A percentile compares a stretch with the other conserved stretches of the same genome.
Evolutionary conservation across 2,888 invertebrate species (phyloP).

Genomic region (Stomorhina lunata): DNA sequence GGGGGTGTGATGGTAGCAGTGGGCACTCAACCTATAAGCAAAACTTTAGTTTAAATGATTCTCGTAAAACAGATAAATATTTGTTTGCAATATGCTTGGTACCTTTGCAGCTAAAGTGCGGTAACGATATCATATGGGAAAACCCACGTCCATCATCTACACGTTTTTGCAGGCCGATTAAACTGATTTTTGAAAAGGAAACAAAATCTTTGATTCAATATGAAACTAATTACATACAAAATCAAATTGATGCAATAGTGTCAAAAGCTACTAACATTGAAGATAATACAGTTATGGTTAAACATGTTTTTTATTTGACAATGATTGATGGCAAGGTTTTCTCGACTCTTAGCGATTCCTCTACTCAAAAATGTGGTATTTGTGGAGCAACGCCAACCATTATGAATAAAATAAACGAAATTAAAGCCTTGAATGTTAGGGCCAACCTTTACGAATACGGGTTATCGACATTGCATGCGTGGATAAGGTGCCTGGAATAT

Average conservation of each 20-base stretch:
- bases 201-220: slow-evolving; percentile 9
- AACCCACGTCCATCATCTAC: background rate
- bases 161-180: background rate
- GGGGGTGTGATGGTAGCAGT: too few species aligned
- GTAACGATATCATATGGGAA: slow-evolving; percentile 6
- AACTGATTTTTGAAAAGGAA: background rate
- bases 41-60: too few species aligned
- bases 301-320: slow-evolving; percentile 4
- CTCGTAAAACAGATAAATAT: slow-evolving; percentile 24
- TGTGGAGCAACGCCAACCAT: slow-evolving; percentile 20
- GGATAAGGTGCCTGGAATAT: slow-evolving; percentile 10
- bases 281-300: background rate
- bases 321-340: background rate
- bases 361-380: background rate
- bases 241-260: too few species aligned
- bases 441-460: slow-evolving; percentile 17
- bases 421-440: slow-evolving; percentile 12
- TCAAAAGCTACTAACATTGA: background rate
- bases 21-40: too few species aligned
- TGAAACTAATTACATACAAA: background rate
- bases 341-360: slow-evolving; percentile 6
- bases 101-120: slow-evolving; percentile 15
- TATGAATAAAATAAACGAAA: slow-evolving; percentile 11
- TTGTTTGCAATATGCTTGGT: slow-evolving; percentile 22
- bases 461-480: slow-evolving; percentile 24